A percentile compares a stretch with the other conserved stretches of the same genome.
phyloP scores from a whole-genome alignment of 1,140 invertebrate species.

The Euwallacea similis region DNA sequence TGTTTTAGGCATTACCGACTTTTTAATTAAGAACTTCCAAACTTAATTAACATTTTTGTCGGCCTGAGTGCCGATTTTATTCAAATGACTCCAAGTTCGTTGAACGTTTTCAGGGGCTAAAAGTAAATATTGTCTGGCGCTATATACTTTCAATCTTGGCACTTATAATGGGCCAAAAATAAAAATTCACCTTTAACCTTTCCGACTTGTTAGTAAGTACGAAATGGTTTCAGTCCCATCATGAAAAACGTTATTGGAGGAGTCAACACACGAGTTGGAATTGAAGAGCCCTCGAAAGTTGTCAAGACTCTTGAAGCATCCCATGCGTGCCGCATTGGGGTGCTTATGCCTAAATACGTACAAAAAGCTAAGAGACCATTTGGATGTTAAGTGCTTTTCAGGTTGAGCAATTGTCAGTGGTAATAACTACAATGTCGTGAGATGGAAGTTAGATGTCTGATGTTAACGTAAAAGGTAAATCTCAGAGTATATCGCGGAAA shows the following conservation, averaged over 20 bases:
- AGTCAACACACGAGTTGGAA: slow-evolving; percentile 10
- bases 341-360: slow-evolving; percentile 5
- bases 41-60: slow-evolving; percentile 2
- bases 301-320: slow-evolving; percentile 19
- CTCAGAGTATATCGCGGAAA: too few relatives aligned
- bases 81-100: not conserved
- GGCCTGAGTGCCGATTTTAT: not conserved
- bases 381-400: slow-evolving; percentile 10
- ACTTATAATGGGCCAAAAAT: too few relatives aligned
- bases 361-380: slow-evolving; percentile 12
- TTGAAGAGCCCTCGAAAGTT: slow-evolving; percentile 20
- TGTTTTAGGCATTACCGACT: not conserved
- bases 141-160: too few relatives aligned
- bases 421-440: not conserved
- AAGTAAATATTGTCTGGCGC: not conserved
- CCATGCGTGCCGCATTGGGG: slow-evolving; percentile 20
- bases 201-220: too few relatives aligned
- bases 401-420: not conserved
- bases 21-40: slow-evolving; percentile 6
- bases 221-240: too few relatives aligned
- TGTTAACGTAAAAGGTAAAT: too few relatives aligned
- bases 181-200: too few relatives aligned
- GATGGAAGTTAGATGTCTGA: too few relatives aligned
- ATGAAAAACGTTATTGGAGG: slow-evolving; percentile 23
- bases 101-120: not conserved